A percentile compares a stretch with the other conserved stretches of the same genome.
These are phyloP conservation scores for Pollenia griseotomentosa DNA, from an alignment of 2,888 invertebrate genomes.

Conservation along the genomic window DNA sequence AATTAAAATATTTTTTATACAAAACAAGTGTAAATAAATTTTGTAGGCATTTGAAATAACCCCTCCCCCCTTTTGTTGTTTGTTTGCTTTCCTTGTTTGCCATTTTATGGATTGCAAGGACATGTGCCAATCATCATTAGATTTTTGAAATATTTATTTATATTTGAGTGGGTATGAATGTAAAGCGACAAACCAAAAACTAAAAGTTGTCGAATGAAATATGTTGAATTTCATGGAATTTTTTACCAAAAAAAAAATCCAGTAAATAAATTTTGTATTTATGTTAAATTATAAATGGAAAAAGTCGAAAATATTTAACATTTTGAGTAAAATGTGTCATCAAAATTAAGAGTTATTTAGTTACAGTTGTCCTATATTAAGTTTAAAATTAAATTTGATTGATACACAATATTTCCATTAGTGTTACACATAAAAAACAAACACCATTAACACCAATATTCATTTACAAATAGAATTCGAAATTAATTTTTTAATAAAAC, in stretches of 20 bases:
- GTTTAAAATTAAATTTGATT: slow-evolving; percentile 52
- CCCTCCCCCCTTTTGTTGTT: not conserved
- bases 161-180: not conserved
- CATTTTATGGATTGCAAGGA: slow-evolving; percentile 39
- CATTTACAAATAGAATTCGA: too few species aligned
- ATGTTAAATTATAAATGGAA: slow-evolving; percentile 4
- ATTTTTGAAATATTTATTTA: slow-evolving; percentile 43
- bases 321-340: slow-evolving; percentile 53
- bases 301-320: slow-evolving; percentile 27
- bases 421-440: too few species aligned
- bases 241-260: slow-evolving; percentile 15
- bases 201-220: slow-evolving; percentile 62
- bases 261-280: not conserved
- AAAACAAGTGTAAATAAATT: slow-evolving; percentile 12
- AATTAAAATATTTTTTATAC: slow-evolving; percentile 49
- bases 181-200: slow-evolving; percentile 37
- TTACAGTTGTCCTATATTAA: slow-evolving; percentile 6
- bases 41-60: not conserved
- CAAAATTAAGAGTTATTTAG: slow-evolving; percentile 60
- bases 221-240: slow-evolving; percentile 17
- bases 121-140: slow-evolving; percentile 71
- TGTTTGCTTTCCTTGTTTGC: not conserved
- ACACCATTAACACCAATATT: too few species aligned
- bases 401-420: slow-evolving; percentile 68
- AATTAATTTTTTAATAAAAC: too few species aligned